Conservation (phyloP, 2,113 vertebrate genomes). For the Catharus minimus region DNA sequence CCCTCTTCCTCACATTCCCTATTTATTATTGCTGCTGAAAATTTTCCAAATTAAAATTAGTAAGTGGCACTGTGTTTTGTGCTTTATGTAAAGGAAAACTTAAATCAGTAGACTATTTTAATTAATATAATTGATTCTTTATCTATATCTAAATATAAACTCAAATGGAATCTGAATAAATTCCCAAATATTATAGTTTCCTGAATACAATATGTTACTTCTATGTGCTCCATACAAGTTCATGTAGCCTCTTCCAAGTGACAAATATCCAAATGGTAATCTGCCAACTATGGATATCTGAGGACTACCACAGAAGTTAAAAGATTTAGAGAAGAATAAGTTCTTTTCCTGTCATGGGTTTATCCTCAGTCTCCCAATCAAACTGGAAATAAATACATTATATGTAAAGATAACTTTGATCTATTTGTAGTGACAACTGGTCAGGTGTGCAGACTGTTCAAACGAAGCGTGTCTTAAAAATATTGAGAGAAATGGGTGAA, state of each 20-base stretch:
- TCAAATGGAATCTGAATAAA: not conserved
- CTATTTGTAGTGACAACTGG: not conserved
- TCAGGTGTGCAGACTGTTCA: not conserved
- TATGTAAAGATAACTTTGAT: not conserved
- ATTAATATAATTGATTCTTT: not conserved
- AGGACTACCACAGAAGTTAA: not conserved
- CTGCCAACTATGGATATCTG: not conserved
- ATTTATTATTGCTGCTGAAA: not conserved
- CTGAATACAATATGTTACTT: not conserved
- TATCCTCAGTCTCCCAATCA: not conserved
- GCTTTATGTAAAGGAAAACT: not conserved
- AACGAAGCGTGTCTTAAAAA: not conserved
- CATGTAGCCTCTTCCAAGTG: not conserved
- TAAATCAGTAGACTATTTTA: not conserved
- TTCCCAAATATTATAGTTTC: not conserved
- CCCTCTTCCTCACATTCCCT: rapidly evolving
- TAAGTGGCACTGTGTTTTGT: not conserved
- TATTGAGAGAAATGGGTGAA: not conserved
- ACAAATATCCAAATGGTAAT: not conserved
- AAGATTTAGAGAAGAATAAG: not conserved
- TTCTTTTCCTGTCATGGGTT: not conserved
- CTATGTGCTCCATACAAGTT: not conserved
- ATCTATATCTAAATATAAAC: not conserved
- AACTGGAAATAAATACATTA: not conserved
- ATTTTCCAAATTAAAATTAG: not conserved